Evolutionary conservation across 1,140 invertebrate genomes (phyloP).

Genomic region (Leptinotarsa undecemlineata): DNA sequence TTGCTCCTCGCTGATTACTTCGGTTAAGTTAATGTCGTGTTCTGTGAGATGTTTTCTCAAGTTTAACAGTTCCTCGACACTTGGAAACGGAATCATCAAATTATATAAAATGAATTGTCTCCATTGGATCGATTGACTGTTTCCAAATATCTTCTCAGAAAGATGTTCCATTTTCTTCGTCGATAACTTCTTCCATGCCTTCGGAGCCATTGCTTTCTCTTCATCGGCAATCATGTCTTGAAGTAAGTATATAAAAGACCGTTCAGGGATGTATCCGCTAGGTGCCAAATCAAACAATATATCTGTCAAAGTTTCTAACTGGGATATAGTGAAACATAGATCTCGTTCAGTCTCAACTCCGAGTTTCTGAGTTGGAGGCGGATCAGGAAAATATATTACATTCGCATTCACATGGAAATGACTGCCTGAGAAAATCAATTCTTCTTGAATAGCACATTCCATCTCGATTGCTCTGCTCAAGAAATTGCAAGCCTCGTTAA

Average conservation of each 20-base stretch:
- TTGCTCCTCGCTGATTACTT: constrained; percentile 50
- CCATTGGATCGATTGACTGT: constrained; percentile 62
- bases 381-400: constrained; percentile 32
- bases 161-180: constrained; percentile 57
- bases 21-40: constrained; percentile 55
- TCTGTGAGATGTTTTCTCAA: constrained; percentile 56
- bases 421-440: constrained; percentile 42
- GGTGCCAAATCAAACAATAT: constrained; percentile 61
- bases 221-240: constrained; percentile 61
- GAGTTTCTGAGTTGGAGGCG: constrained; percentile 30
- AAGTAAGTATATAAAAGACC: constrained; percentile 60
- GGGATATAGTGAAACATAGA: constrained; percentile 57
- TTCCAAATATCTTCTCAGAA: constrained; percentile 58
- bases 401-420: constrained; percentile 41
- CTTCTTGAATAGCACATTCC: constrained; percentile 43
- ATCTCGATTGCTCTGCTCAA: constrained; percentile 62
- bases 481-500: constrained; percentile 60
- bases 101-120: constrained; percentile 65
- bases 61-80: constrained; percentile 57
- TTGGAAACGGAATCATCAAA: constrained; percentile 60
- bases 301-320: constrained; percentile 58
- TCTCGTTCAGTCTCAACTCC: constrained; percentile 32
- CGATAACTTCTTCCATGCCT: constrained; percentile 59
- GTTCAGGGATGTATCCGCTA: constrained; percentile 57
- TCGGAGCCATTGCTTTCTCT: constrained; percentile 57